Evolutionary conservation across 2,113 vertebrate species (phyloP), one percentile per base, ranked within the genome.

Genomic region (Macquaria australasica): DNA sequence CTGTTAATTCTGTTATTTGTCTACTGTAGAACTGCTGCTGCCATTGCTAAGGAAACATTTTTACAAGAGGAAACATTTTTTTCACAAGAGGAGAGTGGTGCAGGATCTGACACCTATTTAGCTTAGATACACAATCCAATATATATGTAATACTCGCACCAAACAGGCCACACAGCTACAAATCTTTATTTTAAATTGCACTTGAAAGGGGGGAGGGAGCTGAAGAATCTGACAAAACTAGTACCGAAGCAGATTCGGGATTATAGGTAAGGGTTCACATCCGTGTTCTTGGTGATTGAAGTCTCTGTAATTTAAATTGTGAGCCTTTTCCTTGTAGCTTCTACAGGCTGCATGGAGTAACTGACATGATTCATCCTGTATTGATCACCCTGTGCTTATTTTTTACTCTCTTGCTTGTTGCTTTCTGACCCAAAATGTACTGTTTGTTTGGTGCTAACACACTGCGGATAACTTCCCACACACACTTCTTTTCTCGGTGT

Each of bases 391-490:
- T 18, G 73, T 68, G 74, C 62, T 82, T 71, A 79, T 79, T 78
- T 78, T 81, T 64, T 77, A 51, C 51, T 55, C 9, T 64, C 2
- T 15, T 34, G 45, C 72, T 70, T 77, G 59, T 83, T 86, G 64
- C 85, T 50, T 82, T 87, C 63, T 72, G 64, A 83, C 78, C 68
- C 41, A 72, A 76, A 86, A 71, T 69, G 80, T 83, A 48, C 55
- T 0, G 45, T 85, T 89, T 82, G 77, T 88, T 84, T 82, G 7
- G 56, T 73, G 67, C 76, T 48, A 78, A 66, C 69, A 64, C 66
- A 21, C 51, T 63, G 62, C 73, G 60, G 81, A 88, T 92, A 80
- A 88, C 83, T 37, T 92, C 92, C 92, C 79, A 92, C 92, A 70
- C 84, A 78, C 3, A 41, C 79, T 87, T 79, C 77, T 92, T 90